Evolutionary conservation across 1,140 invertebrate species (phyloP).

Genomic region (Amphibalanus amphitrite): DNA sequence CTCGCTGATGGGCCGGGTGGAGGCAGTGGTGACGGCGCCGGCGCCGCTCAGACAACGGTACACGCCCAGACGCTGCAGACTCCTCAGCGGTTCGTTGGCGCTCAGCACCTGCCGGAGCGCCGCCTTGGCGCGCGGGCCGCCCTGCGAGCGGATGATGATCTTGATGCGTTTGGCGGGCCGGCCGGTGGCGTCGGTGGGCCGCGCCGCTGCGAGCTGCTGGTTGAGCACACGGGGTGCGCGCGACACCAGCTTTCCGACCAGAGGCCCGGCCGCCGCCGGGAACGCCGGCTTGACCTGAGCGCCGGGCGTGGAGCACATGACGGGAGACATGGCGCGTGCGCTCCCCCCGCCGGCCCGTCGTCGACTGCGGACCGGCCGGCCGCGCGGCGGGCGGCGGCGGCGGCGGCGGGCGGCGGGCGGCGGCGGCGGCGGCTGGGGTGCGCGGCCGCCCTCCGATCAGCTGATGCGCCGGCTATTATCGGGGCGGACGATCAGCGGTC

Average conservation of each 20-base stretch:
- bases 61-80: background rate
- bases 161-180: background rate
- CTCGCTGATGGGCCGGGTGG: background rate
- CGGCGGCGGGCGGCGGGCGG: too few species aligned
- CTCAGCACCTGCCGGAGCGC: background rate
- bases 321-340: background rate
- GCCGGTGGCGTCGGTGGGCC: too few species aligned
- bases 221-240: background rate
- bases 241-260: background rate
- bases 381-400: too few species aligned
- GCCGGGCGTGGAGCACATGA: background rate
- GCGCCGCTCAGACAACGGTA: background rate
- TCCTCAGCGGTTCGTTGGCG: background rate
- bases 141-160: constrained; percentile 1
- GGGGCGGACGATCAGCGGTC: background rate
- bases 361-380: background rate
- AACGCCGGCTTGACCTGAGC: background rate
- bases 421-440: too few species aligned
- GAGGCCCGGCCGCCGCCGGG: too few species aligned
- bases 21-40: too few species aligned
- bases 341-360: constrained; percentile 13
- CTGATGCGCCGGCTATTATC: background rate
- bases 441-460: background rate
- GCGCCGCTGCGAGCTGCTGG: background rate
- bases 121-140: background rate